Evolutionary conservation across 2,113 vertebrate species (phyloP), one percentile per base, ranked within the genome.

Genomic region (Podarcis raffonei): DNA sequence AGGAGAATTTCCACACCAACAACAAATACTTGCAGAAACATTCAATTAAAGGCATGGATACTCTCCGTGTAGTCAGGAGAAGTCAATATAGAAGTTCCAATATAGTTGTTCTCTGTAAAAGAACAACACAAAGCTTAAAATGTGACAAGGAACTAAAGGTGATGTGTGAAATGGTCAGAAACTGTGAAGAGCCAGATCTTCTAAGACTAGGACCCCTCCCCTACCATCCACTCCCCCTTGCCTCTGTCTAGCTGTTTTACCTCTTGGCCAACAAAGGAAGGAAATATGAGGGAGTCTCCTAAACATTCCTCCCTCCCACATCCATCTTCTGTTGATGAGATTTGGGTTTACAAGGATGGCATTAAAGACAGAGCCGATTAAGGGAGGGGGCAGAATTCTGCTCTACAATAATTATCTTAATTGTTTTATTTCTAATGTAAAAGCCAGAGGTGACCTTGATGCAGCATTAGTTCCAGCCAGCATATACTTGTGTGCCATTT

Each of bases 301-400:
- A 42, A 77, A 6, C 12, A 32, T 59, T 22, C 53, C 30, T 25
- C 71, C 62, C 59, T 32, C 42, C 15, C n/a, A 1, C 4, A 71
- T 83, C 86, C 75, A 66, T 20, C 3, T 0, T 5, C 1, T 69
- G n/a, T 11, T 22, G 16, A 1, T 25, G 83, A 48, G 39, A 12
- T 68, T 83, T 86, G 53, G 22, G 85, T 76, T 76, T 65, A 91
- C 83, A n/a, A 89, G 25, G 7, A 16, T 57, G 79, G 32, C n/a
- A 76, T 81, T 87, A 84, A 89, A 89, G 74, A 48, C 6, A 57
- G 57, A 86, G 62, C 22, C 42, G 72, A 91, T 85, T 76, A 85
- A 86, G 87, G 23, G 62, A 35, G 88, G n/a, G 80, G 66, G 74
- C 81, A 48, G 2, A 9, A 8, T 42, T 27, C 25, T 22, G 68